Conservation (phyloP, 2,797 vertebrate species). For the Nyctalus aviator region DNA sequence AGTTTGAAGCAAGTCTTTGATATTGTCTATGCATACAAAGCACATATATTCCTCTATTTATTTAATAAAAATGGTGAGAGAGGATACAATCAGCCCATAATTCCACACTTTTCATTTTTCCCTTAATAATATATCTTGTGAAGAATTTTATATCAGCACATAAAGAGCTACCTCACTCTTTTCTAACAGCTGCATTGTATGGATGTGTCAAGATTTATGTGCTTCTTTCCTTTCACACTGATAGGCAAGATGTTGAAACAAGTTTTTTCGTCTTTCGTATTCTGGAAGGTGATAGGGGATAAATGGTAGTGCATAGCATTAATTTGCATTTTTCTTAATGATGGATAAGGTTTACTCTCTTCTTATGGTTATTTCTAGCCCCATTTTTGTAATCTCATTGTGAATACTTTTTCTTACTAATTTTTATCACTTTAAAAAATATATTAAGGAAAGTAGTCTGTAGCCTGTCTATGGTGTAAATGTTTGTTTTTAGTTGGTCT, state of each 20-base stretch:
- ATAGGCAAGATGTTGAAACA: constrained; percentile 5
- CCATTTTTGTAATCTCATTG: background rate
- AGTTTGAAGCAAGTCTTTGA: constrained; percentile 57
- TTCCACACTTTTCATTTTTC: constrained; percentile 23
- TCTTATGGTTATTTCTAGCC: constrained; percentile 35
- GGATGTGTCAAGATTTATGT: constrained; percentile 46
- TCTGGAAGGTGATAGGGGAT: background rate
- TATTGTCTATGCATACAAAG: constrained; percentile 56
- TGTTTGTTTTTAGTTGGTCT: constrained; percentile 11
- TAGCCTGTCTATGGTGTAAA: background rate
- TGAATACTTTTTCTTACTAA: constrained; percentile 5
- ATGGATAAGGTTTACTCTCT: background rate
- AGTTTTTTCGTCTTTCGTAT: constrained; percentile 33
- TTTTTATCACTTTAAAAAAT: background rate
- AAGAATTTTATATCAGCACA: constrained; percentile 54
- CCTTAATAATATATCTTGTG: constrained; percentile 47
- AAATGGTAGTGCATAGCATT: constrained; percentile 7
- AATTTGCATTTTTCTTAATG: constrained; percentile 48
- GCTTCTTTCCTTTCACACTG: background rate
- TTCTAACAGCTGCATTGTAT: constrained; percentile 46
- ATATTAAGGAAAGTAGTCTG: background rate
- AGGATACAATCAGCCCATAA: constrained; percentile 22
- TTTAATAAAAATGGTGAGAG: constrained; percentile 46
- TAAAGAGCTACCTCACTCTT: constrained; percentile 52
- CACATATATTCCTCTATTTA: background rate